Evolutionary conservation across 2,113 vertebrate species (phyloP).

Genomic region (Lichenostomus cassidix): DNA sequence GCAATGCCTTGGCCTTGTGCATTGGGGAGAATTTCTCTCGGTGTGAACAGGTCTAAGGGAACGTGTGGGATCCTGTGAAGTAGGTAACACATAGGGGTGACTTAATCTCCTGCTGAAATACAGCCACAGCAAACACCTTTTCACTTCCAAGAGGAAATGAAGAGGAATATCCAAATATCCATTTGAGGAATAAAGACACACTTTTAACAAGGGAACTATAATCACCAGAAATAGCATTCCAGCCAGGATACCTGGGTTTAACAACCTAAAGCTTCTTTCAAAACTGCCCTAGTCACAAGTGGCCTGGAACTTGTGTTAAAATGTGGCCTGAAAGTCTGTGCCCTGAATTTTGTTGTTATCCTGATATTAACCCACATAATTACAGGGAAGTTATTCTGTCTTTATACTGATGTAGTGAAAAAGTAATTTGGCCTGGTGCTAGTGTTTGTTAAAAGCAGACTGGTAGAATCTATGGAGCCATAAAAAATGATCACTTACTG

Average conservation of each 20-base stretch:
- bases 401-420: neutral
- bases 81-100: neutral
- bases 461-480: neutral
- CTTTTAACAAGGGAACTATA: neutral
- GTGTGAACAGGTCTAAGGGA: constrained; percentile 13
- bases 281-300: neutral
- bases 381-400: neutral
- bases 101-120: constrained; percentile 11
- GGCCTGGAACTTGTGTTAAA: neutral
- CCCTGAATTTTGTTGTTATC: neutral
- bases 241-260: neutral
- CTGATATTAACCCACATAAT: neutral
- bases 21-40: neutral
- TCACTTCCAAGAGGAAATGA: constrained; percentile 40
- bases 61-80: neutral
- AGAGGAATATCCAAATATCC: constrained; percentile 18
- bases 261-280: neutral
- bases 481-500: neutral
- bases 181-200: neutral
- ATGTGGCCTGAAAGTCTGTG: neutral
- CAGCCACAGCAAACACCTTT: constrained; percentile 43
- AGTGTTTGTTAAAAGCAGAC: neutral
- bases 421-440: neutral
- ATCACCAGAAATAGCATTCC: neutral
- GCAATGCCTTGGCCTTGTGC: neutral